A percentile compares a stretch with the other conserved stretches of the same genome.
Evolutionary conservation across 2,888 invertebrate genomes (phyloP).

Genomic region (Serrognathus titanus): DNA sequence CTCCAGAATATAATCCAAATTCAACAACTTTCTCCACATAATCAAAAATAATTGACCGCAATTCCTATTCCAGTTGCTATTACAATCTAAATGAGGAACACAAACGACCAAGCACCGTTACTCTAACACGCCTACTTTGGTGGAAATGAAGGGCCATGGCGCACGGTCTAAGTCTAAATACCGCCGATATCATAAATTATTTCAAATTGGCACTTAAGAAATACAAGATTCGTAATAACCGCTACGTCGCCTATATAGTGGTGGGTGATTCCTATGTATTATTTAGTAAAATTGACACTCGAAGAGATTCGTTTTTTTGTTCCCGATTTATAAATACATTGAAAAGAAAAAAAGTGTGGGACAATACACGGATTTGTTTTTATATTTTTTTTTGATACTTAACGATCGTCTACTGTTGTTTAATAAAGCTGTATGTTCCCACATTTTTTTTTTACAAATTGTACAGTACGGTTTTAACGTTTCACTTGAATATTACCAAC

Average conservation of each 20-base stretch:
- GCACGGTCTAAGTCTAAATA: no score
- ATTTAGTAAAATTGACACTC: constrained; percentile 16
- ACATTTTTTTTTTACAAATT: no score
- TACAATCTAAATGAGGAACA: neutral
- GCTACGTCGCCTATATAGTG: neutral
- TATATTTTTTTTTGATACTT: no score
- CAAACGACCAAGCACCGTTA: neutral
- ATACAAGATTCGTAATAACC: neutral
- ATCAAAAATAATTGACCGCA: neutral
- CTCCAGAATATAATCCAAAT: neutral
- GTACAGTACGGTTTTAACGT: no score
- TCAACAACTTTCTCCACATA: neutral
- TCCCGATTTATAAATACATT: neutral
- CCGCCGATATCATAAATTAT: neutral
- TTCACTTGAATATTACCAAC: no score
- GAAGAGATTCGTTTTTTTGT: constrained; percentile 10
- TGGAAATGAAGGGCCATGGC: no score
- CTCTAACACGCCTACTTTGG: no score
- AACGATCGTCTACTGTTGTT: no score
- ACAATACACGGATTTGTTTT: no score
- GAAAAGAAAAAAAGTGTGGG: no score
- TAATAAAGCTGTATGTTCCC: no score
- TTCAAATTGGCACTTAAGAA: constrained; percentile 4
- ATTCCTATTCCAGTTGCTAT: neutral
- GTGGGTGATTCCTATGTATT: constrained; percentile 3